Evolutionary conservation across 2,113 vertebrate genomes (phyloP).

Genomic region (Malurus melanocephalus): DNA sequence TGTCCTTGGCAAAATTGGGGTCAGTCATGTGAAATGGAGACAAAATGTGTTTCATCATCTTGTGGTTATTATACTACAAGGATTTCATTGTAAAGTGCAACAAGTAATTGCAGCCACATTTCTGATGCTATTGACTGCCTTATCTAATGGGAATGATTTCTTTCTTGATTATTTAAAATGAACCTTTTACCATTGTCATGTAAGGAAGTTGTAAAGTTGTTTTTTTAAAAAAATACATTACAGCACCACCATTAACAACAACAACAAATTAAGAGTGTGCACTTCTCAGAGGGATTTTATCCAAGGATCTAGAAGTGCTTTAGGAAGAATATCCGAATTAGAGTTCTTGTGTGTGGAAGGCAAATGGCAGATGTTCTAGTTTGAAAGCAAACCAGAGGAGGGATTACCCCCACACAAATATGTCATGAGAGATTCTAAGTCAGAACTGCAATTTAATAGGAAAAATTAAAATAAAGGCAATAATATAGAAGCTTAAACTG

Average conservation of each 20-base stretch:
- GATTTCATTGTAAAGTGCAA: conserved; percentile 59
- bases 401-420: no score
- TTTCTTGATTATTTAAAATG: conserved; percentile 47
- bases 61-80: conserved; percentile 45
- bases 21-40: conserved; percentile 45
- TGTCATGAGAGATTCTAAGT: no score
- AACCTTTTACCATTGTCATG: conserved; percentile 44
- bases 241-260: background rate
- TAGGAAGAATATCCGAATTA: background rate
- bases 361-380: background rate
- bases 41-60: conserved; percentile 42
- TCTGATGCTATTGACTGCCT: conserved; percentile 41
- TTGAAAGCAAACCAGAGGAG: no score
- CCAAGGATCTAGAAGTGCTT: background rate
- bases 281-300: background rate
- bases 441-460: no score
- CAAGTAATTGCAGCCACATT: conserved; percentile 58
- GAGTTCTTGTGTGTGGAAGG: background rate
- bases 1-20: conserved; percentile 56
- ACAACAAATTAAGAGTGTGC: background rate
- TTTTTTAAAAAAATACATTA: background rate
- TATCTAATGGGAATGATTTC: conserved; percentile 50
- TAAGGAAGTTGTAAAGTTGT: conserved; percentile 20
- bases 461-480: no score
- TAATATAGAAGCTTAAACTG: no score